Evolutionary conservation across 2,113 vertebrate genomes (phyloP), one percentile per base, ranked within the genome.

Genomic region (Lampris incognitus): DNA sequence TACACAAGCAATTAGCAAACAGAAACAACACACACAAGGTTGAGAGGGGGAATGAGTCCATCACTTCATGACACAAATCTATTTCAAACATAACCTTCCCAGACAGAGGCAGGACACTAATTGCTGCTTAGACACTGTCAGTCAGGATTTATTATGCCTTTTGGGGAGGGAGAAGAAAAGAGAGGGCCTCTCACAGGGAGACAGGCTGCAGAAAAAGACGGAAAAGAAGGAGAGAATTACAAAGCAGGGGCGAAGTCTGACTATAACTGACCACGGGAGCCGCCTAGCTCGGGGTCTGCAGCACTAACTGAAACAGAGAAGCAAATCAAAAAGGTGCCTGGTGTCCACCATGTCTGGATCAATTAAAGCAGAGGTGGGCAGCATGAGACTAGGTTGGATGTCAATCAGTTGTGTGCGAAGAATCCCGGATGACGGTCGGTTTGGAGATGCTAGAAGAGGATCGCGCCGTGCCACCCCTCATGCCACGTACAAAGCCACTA

Each of bases 31-130:
- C 70, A 72, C 54, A 64, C 1, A 36, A 60, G 49, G 61, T 42
- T 8, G 36, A 70, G 58, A 51, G 42, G 66, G 40, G 67, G 50
- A 54, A 42, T 56, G 55, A 24, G 46, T 68, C 67, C 74, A 3
- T 65, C 46, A 77, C 77, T 52, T 77, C 51, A 74, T 38, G 70
- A 68, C 78, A 60, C 69, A 40, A 48, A 74, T 66, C 58, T 5
- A 41, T 79, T 78, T 76, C 72, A 71, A 62, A 72, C 64, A 69
- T 79, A 75, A 87, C 88, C 86, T 89, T 91, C 82, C 76, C 79
- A 51, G 74, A 73, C 24, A 24, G 59, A 79, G 41, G 61, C 61
- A 84, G 55, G 60, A 57, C 67, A 79, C 84, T 87, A 87, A 89
- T 87, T 89, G 78, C 72, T 70, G 85, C 58, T 60, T 54, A 77